These are phyloP conservation scores for Chaetoderma sp. DNA, from an alignment of 2,888 invertebrate species.

Conservation along the genomic window DNA sequence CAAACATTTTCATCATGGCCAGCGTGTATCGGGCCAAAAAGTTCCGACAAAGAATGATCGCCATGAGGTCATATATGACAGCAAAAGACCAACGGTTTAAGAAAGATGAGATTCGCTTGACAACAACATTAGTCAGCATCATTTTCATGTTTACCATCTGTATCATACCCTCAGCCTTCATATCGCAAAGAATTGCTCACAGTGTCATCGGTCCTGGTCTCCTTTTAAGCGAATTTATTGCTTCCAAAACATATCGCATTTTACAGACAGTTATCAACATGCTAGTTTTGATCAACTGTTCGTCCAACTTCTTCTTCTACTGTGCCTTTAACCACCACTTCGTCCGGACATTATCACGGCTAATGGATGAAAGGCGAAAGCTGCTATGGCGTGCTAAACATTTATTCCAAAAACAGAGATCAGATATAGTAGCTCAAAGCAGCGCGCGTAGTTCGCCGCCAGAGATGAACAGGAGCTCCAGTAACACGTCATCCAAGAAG, in stretches of 20 bases:
- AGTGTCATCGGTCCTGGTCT: constrained; percentile 47
- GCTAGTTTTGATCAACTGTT: constrained; percentile 57
- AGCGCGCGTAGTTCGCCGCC: too few relatives aligned
- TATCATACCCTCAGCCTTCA: constrained; percentile 61
- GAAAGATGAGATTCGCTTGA: constrained; percentile 58
- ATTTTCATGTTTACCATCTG: constrained; percentile 60
- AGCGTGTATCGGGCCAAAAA: constrained; percentile 52
- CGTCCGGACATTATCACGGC: too few relatives aligned
- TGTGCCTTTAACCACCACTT: constrained; percentile 62
- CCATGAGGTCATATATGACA: too few relatives aligned
- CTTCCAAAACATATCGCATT: constrained; percentile 43
- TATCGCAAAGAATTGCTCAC: constrained; percentile 52
- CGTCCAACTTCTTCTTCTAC: constrained; percentile 64
- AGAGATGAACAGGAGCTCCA: too few relatives aligned
- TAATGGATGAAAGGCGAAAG: too few relatives aligned
- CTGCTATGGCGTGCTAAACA: too few relatives aligned
- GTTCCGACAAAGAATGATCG: too few relatives aligned
- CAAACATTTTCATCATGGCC: constrained; percentile 54
- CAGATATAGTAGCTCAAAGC: too few relatives aligned
- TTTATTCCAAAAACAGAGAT: too few relatives aligned
- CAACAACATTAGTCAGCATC: constrained; percentile 60
- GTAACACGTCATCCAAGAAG: too few relatives aligned
- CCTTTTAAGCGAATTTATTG: constrained; percentile 38
- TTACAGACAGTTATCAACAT: constrained; percentile 52
- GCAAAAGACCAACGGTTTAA: too few relatives aligned